Evolutionary conservation across 2,888 invertebrate species (phyloP), one percentile per base, ranked within the genome.

Genomic region (Steinernema scapterisci): DNA sequence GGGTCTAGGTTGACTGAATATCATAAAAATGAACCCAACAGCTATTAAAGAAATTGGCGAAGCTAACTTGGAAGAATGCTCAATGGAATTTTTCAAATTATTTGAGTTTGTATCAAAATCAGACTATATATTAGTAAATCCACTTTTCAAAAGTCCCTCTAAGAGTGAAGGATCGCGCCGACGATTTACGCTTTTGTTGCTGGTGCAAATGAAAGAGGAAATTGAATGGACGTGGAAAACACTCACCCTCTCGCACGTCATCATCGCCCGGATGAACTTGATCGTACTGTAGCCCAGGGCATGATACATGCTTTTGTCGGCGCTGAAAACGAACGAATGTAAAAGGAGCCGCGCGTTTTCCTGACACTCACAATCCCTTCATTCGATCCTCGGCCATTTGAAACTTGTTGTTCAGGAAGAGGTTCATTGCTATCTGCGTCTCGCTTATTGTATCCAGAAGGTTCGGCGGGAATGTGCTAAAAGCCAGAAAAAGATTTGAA

Each of bases 361-460:
- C 38, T n/a, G 31, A 3, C 31, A 76, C 83, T 89, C 88, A 93
- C 94, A 93, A 92, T 75, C 94, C 94, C 83, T 91, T 91, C 91
- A 95, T 91, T 76, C 93, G 89, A 73, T 91, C 91, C 88, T 92
- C 92, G 0, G 96, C 95, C 85, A 93, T 92, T 13, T 91, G 90
- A 82, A 95, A 93, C 87, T 93, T 92, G 88, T 97, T 97, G 88
- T 95, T 95, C 88, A 97, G 94, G 88, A 96, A 97, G 83, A 92
- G 92, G 86, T 92, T 91, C n/a, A 95, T 92, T 0, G 95, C 94
- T 72, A 91, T 88, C 86, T 92, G 92, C 16, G 93, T 92, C 85
- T 95, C 94, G 73, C 91, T 91, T 79, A 95, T 91, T 0, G 94
- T 92, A 43, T 91, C 90, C 48, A 91, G 90, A 80, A 94, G 86